Evolutionary conservation across 2,113 vertebrate genomes (phyloP), one percentile per base, ranked within the genome.

Genomic region (Isichthys henryi): DNA sequence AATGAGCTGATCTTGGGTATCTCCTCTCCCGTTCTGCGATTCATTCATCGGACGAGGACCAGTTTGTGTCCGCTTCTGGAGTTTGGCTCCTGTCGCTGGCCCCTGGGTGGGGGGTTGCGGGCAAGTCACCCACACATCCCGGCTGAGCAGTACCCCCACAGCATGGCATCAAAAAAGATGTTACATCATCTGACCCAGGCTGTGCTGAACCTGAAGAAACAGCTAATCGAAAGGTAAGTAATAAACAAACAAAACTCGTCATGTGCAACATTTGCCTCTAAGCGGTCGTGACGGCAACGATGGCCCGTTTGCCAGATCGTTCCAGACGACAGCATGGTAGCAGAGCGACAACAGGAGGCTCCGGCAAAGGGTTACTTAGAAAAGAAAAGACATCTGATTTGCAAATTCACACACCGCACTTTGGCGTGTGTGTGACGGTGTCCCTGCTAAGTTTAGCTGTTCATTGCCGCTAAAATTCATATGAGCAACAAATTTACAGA

Each of bases 1-100:
- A 91, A 93, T 93, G 90, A 92, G 92, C 92, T 93, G 94, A 93
- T 88, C 92, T 93, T 92, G 92, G 91, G 93, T 39, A 93, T 88
- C 56, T 90, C 88, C 66, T 88, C 87, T 91, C 90, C 87, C 90
- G 91, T 92, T 83, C 89, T 86, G 89, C 93, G 92, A 92, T 93
- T 93, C 89, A 91, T 92, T 87, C 50, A 11, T 86, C 17, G 48
- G 88, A 66, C 3, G 21, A 43, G 7, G 17, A 11, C 45, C 46
- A 3, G 70, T 39, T 88, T 23, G 70, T 10, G 21, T 46, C 43
- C 35, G 48, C 46, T 89, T 85, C 77, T 50, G 58, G 85, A 88
- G 89, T 56, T 39, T 50, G 56, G 2, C 17, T 2, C 39, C 39
- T 39, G 39, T 39, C 39, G 1, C 39, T 39, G 39, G 39, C 39